These are phyloP conservation scores for Sympetrum striolatum DNA, from an alignment of 2,888 invertebrate species.

Conservation along the genomic window DNA sequence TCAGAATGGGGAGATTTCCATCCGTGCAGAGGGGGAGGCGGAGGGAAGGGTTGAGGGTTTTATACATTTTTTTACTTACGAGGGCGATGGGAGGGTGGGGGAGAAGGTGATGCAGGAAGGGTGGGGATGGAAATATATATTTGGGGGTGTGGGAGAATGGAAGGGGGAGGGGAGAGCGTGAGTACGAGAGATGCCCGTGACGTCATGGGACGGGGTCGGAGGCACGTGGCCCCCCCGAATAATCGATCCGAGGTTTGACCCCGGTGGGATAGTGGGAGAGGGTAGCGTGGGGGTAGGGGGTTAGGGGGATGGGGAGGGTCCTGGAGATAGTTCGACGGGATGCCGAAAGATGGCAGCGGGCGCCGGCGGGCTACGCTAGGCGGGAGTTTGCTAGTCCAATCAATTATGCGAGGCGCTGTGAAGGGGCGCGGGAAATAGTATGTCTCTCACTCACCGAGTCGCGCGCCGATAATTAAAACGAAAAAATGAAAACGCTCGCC, in stretches of 20 bases:
- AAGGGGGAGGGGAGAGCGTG: constrained; percentile 1
- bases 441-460: background rate
- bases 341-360: constrained; percentile 25
- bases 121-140: background rate
- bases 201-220: constrained; percentile 30
- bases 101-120: background rate
- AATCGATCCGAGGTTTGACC: constrained; percentile 38
- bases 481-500: background rate
- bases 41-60: background rate
- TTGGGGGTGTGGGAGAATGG: background rate
- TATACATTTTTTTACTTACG: background rate
- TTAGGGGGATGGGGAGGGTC: background rate
- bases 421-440: constrained; percentile 28
- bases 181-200: constrained; percentile 42
- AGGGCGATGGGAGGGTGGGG: too few species aligned
- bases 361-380: background rate
- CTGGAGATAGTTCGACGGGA: background rate
- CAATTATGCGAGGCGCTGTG: constrained; percentile 30
- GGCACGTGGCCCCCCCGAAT: constrained; percentile 32
- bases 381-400: constrained; percentile 11
- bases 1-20: background rate
- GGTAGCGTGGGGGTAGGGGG: background rate
- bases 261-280: constrained; percentile 16
- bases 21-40: background rate
- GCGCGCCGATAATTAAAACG: constrained; percentile 15